Evolutionary conservation across 2,797 vertebrate species (phyloP).

Genomic region (Galaxias olidus): DNA sequence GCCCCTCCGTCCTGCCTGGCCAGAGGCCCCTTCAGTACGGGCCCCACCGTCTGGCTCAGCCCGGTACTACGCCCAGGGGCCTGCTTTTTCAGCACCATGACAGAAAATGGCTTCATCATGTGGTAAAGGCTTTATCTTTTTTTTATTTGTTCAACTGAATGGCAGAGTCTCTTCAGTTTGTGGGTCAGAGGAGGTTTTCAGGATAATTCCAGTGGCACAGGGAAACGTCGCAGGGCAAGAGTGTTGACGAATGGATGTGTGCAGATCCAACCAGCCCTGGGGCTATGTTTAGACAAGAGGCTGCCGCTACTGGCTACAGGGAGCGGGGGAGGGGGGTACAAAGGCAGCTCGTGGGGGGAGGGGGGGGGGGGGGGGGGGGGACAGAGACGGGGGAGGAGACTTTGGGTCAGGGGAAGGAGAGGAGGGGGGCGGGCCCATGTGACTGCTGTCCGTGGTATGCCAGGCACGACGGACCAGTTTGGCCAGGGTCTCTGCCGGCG

Average conservation of each 20-base stretch:
- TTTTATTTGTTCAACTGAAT: neutral
- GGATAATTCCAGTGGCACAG: too few relatives aligned
- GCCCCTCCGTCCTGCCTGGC: conserved; percentile 34
- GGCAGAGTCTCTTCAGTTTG: too few relatives aligned
- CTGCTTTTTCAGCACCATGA: neutral
- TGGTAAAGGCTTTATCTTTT: neutral
- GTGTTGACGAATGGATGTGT: neutral
- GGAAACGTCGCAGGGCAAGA: neutral
- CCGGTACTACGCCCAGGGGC: neutral
- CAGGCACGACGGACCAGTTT: conserved; percentile 60
- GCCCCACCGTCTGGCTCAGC: neutral
- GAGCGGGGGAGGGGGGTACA: neutral
- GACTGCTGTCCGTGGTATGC: conserved; percentile 65
- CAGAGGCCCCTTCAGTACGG: neutral
- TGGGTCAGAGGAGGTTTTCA: too few relatives aligned
- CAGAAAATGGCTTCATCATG: too few relatives aligned
- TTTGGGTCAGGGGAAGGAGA: neutral
- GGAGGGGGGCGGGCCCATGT: conserved; percentile 51
- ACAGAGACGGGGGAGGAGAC: neutral
- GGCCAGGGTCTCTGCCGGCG: conserved; percentile 45
- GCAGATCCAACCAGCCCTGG: neutral
- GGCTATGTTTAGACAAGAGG: neutral
- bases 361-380: neutral
- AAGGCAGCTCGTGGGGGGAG: conserved; percentile 16
- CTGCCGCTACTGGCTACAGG: neutral